A percentile compares a stretch with the other conserved stretches of the same genome.
Evolutionary conservation across 2,797 vertebrate genomes (phyloP).

Genomic region (Hirundo rustica): DNA sequence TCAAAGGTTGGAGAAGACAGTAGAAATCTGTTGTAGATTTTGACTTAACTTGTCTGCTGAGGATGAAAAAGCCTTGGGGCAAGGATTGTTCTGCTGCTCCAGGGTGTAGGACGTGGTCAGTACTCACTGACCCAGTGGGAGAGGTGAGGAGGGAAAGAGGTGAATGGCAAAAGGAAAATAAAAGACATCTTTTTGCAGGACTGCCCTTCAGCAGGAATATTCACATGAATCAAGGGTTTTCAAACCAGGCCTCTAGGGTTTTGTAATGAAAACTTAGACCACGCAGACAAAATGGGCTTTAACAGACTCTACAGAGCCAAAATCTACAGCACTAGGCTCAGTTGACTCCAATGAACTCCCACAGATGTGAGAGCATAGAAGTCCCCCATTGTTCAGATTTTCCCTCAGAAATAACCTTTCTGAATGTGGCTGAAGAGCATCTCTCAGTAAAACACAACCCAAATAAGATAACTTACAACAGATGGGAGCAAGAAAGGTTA

Average conservation of each 20-base stretch:
- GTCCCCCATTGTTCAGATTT: neutral
- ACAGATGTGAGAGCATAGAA: neutral
- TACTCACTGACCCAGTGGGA: fast-evolving
- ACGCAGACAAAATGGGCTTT: neutral
- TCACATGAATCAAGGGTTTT: neutral
- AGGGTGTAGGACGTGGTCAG: fast-evolving
- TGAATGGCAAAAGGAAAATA: neutral
- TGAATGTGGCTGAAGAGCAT: neutral
- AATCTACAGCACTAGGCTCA: neutral
- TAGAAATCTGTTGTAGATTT: neutral
- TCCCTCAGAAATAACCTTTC: neutral
- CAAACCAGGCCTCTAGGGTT: neutral
- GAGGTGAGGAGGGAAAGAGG: neutral
- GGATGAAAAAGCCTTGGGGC: neutral
- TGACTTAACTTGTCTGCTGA: neutral
- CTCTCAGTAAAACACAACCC: neutral
- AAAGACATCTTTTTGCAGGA: neutral
- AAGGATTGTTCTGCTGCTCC: neutral
- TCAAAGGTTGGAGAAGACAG: neutral
- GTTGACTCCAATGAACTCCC: neutral
- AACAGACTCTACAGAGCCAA: neutral
- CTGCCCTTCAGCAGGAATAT: neutral
- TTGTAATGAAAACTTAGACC: neutral
- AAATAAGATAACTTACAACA: conserved; percentile 36
- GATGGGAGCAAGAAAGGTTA: neutral